phyloP scores from a whole-genome alignment of 2,888 invertebrate species.

The Andrena praecox region DNA sequence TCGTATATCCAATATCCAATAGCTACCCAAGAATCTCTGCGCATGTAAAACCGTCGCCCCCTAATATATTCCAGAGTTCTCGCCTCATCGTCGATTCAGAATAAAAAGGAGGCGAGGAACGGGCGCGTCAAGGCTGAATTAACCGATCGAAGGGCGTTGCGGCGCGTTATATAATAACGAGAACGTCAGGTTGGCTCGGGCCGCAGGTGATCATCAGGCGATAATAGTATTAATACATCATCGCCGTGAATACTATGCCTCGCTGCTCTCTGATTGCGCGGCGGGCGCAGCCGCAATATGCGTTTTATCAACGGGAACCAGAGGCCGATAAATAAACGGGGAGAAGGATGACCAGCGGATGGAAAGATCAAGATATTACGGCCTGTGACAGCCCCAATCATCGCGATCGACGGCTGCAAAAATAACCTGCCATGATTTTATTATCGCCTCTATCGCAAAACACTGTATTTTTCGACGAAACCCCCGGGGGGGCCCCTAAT shows the following conservation, averaged over 20 bases:
- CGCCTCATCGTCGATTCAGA: neutral
- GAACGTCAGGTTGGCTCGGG: constrained; percentile 63
- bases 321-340: constrained; percentile 64
- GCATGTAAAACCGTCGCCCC: neutral
- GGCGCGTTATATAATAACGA: constrained; percentile 79
- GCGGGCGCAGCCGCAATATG: constrained; percentile 64
- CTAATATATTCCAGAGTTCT: neutral
- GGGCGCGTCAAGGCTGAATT: constrained; percentile 71
- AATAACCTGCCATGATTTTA: constrained; percentile 15
- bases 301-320: constrained; percentile 70
- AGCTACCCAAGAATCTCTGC: neutral
- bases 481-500: constrained; percentile 1
- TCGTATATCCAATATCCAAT: no score
- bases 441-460: neutral
- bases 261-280: constrained; percentile 79
- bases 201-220: constrained; percentile 77
- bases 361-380: constrained; percentile 50
- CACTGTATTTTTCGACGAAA: neutral
- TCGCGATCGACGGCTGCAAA: constrained; percentile 13
- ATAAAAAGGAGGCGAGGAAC: constrained; percentile 38
- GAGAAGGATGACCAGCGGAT: constrained; percentile 35
- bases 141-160: constrained; percentile 74
- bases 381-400: constrained; percentile 12
- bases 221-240: constrained; percentile 83
- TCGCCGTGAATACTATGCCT: constrained; percentile 76